Conservation (phyloP, 1,140 invertebrate genomes). For the Vollenhovia emeryi region DNA sequence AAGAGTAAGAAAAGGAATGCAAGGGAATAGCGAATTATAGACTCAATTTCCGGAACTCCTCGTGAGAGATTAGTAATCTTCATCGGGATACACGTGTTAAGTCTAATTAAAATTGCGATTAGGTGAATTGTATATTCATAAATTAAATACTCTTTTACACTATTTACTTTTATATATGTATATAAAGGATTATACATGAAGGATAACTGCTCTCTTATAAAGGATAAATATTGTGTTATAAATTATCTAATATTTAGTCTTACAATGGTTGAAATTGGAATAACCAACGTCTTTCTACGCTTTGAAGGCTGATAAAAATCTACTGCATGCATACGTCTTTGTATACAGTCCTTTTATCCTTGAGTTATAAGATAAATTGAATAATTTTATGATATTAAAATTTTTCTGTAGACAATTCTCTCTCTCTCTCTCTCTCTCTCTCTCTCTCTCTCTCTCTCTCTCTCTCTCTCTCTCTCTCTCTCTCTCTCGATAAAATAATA, state of each 20-base stretch:
- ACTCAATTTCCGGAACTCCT: conserved; percentile 11
- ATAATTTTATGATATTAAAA: neutral
- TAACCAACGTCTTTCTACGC: neutral
- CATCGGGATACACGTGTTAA: neutral
- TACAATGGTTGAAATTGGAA: neutral
- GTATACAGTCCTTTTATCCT: neutral
- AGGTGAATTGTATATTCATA: neutral
- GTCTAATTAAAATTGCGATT: conserved; percentile 9
- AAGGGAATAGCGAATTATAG: conserved; percentile 37
- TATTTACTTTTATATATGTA: too few relatives aligned
- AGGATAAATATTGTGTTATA: too few relatives aligned
- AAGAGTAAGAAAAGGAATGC: conserved; percentile 20
- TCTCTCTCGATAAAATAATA: neutral
- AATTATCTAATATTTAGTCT: neutral
- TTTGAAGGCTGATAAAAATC: neutral
- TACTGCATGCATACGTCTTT: neutral
- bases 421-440: neutral
- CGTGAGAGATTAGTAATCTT: conserved; percentile 26
- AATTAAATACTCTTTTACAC: neutral
- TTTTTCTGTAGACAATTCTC: neutral
- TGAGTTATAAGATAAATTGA: neutral
- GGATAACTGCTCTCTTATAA: neutral
- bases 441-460: neutral
- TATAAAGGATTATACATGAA: too few relatives aligned
- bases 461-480: neutral